A percentile compares a stretch with the other conserved stretches of the same genome.
Evolutionary conservation across 2,888 invertebrate species (phyloP).

Genomic region (Microplitis manilae): DNA sequence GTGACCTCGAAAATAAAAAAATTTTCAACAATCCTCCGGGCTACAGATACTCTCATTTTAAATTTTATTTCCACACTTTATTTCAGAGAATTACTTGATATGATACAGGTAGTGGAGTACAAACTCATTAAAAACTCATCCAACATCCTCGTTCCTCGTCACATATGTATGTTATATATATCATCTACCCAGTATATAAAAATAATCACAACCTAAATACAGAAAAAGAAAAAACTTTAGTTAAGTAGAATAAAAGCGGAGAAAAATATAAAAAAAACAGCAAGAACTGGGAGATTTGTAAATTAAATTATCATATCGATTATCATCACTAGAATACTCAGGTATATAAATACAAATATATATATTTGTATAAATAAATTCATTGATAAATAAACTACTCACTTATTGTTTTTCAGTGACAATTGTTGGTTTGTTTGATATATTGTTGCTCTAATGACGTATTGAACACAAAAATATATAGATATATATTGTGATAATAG

Average conservation of each 20-base stretch:
- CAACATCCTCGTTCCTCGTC: not conserved
- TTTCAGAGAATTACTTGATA: not conserved
- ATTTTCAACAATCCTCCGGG: not conserved
- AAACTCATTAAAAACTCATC: not conserved
- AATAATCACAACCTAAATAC: conserved; percentile 1
- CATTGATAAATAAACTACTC: not conserved
- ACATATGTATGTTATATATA: not conserved
- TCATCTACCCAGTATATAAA: not conserved
- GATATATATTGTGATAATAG: not conserved
- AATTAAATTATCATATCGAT: not conserved
- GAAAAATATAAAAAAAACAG: not conserved
- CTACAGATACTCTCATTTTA: conserved; percentile 21
- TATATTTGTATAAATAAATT: not conserved
- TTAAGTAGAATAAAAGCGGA: not conserved
- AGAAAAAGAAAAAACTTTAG: not conserved
- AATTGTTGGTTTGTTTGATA: not conserved
- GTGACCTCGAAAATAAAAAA: conserved; percentile 21
- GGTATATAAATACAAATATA: not conserved
- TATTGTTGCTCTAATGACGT: not conserved
- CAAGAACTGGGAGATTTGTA: not conserved
- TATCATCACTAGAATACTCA: not conserved
- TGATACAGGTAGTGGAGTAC: conserved; percentile 1
- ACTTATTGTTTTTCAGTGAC: not conserved
- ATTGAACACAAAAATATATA: not conserved
- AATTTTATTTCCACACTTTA: conserved; percentile 10